Base-by-base conservation (phyloP, 2,888 invertebrate genomes). In the Pomacea canaliculata region DNA sequence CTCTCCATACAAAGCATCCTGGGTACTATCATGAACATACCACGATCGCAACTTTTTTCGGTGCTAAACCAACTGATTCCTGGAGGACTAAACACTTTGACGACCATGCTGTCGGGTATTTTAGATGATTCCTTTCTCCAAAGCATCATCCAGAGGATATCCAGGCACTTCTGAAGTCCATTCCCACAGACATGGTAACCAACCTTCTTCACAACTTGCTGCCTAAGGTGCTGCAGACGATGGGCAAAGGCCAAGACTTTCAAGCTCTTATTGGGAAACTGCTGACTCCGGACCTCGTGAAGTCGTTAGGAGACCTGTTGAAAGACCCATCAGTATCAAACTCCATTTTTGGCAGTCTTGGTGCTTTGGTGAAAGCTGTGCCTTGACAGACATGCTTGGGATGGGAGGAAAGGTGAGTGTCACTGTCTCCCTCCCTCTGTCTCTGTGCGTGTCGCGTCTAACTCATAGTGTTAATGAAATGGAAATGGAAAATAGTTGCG, bases 121-220 rank as follows among this genome's bases (percentile, higher is more conserved):
- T 37, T 37, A 5, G 37, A 37, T 37, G 37, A 37, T 37, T 37
- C 37, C 37, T 37, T 37, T 37, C 5, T 37, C 37, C 37, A 37
- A 37, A 37, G 37, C 37, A 66, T 73, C 67, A 66, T 13, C 73
- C 67, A 10, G 27, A 66, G 16, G 66, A 51, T 23, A 66, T 73
- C 37, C 12, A 73, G 67, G 3, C 10, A 46, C 66, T 73, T 27
- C 16, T 72, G 27, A 23, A 18, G 12, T 12, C 5, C 18, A 65
- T 72, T 23, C 72, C 72, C 3, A 51, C 65, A 1, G 72, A 72
- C 7, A 49, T 51, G 56, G 16, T 72, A 37, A 37, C 63, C 12
- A 49, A 5, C 1, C 51, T 72, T 27, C 12, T 37, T 37, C 37
- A 37, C 3, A 37, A 37, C 37, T 37, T 37, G 5, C 4, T 72